Base-by-base conservation (phyloP, 2,113 vertebrate species). In the Delphinapterus leucas region DNA sequence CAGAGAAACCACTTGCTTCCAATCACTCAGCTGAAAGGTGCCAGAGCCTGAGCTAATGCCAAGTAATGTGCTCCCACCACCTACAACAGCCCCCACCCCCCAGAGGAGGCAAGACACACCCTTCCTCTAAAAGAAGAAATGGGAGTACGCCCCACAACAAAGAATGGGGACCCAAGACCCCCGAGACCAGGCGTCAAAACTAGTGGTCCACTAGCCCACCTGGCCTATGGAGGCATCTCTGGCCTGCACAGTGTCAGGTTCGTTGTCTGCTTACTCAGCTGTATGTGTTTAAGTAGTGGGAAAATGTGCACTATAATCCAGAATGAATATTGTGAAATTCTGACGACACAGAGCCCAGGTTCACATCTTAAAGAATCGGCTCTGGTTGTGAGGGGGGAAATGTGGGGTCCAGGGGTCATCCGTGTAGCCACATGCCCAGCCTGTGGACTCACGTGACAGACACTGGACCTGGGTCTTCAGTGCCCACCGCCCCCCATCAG, bases 161-260 rank as follows among this genome's bases (percentile, higher is more conserved):
- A 31, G 23, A 36, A 70, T 6, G 4, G 31, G 60, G 3, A 68
- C 14, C 6, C 11, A 88, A 44, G 55, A 33, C 53, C 26, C 33
- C n/a, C 36, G 4, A 88, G 49, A 28, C 17, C 21, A 58, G n/a
- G 21, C 0, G 5, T 74, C 71, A 74, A 96, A 60, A 67, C 3
- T 8, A 41, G 25, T 0, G 14, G n/a, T 18, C 55, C 15, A 8
- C 47, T 13, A 49, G 26, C 1, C 25, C 23, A 0, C 21, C 7
- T 8, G 5, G 18, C 23, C 9, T 41, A 25, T 3, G 1, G 10
- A 10, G 11, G 14, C 28, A n/a, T 73, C 63, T 65, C 49, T 15
- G 49, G 26, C 70, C 76, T 36, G 10, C 33, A 53, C 53, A 61
- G 8, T 31, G 6, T 15, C 70, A 25, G 26, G 21, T 60, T 31